Conservation (phyloP, 1,140 invertebrate species). For the Potamilus streckersoni region DNA sequence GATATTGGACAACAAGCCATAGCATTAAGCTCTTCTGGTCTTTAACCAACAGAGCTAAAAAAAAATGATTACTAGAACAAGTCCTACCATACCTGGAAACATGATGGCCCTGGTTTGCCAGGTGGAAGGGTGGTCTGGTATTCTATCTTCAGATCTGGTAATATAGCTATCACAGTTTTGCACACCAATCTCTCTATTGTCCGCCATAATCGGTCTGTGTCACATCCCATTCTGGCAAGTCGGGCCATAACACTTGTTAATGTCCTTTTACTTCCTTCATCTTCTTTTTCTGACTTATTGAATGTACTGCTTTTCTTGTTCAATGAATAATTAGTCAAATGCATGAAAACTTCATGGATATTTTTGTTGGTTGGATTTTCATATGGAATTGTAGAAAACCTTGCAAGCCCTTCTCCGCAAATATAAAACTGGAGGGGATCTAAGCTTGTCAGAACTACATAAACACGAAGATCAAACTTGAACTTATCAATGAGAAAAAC, state of each 20-base stretch:
- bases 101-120: conserved; percentile 61
- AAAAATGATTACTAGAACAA: too few species aligned
- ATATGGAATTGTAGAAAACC: conserved; percentile 70
- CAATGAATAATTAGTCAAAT: conserved; percentile 72
- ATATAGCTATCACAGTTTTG: conserved; percentile 70
- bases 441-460: conserved; percentile 68
- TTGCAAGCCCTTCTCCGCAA: conserved; percentile 68
- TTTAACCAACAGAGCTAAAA: too few species aligned
- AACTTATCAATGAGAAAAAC: conserved; percentile 69
- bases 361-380: conserved; percentile 64
- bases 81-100: conserved; percentile 67
- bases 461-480: conserved; percentile 72
- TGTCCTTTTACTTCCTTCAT: conserved; percentile 70
- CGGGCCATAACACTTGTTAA: conserved; percentile 68
- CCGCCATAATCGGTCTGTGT: conserved; percentile 64
- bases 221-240: conserved; percentile 63
- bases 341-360: conserved; percentile 68
- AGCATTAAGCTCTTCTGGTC: too few species aligned
- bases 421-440: conserved; percentile 71
- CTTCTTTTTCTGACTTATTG: conserved; percentile 66
- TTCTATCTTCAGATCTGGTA: conserved; percentile 69
- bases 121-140: conserved; percentile 60
- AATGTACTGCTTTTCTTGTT: conserved; percentile 70
- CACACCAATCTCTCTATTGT: conserved; percentile 69
- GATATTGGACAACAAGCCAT: too few species aligned